phyloP scores from a whole-genome alignment of 1,140 invertebrate genomes.

The Amyelois transitella region DNA sequence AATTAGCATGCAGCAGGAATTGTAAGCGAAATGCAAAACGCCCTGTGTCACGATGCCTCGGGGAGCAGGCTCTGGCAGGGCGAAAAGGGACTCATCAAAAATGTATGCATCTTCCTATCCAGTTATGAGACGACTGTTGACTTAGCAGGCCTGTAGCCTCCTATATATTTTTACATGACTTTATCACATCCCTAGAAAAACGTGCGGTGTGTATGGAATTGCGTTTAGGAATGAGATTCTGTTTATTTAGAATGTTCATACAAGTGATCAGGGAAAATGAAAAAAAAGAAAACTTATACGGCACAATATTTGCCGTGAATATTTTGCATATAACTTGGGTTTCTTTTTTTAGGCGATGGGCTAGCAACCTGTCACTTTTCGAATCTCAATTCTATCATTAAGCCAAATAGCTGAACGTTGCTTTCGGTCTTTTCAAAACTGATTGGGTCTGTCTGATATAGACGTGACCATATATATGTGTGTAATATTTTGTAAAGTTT shows the following conservation, averaged over 20 bases:
- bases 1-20: slow-evolving; percentile 1
- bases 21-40: slow-evolving; percentile 2
- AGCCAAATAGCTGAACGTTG: no score
- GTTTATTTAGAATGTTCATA: neutral
- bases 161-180: neutral
- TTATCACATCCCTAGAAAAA: neutral
- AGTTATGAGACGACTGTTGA: slow-evolving; percentile 55
- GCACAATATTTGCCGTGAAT: neutral
- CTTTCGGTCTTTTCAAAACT: no score
- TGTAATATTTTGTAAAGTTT: no score
- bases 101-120: slow-evolving; percentile 40
- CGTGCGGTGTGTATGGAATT: neutral
- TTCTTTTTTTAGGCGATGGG: no score
- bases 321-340: no score
- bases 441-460: no score
- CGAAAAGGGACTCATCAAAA: slow-evolving; percentile 35
- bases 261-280: no score
- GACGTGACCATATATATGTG: no score
- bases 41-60: neutral
- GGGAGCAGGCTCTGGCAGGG: slow-evolving; percentile 9
- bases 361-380: no score
- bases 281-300: neutral
- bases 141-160: slow-evolving; percentile 17
- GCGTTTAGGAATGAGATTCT: neutral
- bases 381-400: no score